These are phyloP conservation scores for Crypturellus tataupa DNA, from an alignment of 2,797 vertebrate species.

Conservation along the genomic window DNA sequence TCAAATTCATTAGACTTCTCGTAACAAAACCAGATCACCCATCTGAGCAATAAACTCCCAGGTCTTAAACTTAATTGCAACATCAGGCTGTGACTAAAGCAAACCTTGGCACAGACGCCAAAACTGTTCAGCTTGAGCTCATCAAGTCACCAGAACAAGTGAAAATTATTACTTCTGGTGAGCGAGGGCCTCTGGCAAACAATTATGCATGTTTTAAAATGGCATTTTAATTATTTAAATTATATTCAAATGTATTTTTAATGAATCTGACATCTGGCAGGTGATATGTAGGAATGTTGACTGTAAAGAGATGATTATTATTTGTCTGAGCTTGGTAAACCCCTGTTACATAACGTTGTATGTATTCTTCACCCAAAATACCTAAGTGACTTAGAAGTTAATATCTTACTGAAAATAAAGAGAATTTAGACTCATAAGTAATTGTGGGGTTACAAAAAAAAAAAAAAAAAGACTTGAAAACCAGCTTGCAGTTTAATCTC, in stretches of 20 bases:
- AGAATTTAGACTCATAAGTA: neutral
- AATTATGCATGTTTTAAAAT: conserved; percentile 41
- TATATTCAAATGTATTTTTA: conserved; percentile 37
- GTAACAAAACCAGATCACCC: conserved; percentile 6
- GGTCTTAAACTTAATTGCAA: conserved; percentile 47
- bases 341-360: neutral
- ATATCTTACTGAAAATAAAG: neutral
- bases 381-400: neutral
- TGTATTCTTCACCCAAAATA: neutral
- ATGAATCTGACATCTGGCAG: conserved; percentile 47
- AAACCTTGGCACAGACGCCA: conserved; percentile 1
- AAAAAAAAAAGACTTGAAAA: neutral
- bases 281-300: neutral
- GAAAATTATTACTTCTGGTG: conserved; percentile 33
- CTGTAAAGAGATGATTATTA: conserved; percentile 11
- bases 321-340: conserved; percentile 1
- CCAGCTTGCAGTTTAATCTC: neutral
- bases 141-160: conserved; percentile 37
- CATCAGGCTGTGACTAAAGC: conserved; percentile 19
- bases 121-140: conserved; percentile 7
- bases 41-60: conserved; percentile 31
- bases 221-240: conserved; percentile 58
- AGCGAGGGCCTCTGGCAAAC: conserved; percentile 40
- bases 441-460: neutral
- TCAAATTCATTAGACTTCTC: conserved; percentile 45